phyloP scores from a whole-genome alignment of 2,797 vertebrate genomes.

The Artibeus lituratus region DNA sequence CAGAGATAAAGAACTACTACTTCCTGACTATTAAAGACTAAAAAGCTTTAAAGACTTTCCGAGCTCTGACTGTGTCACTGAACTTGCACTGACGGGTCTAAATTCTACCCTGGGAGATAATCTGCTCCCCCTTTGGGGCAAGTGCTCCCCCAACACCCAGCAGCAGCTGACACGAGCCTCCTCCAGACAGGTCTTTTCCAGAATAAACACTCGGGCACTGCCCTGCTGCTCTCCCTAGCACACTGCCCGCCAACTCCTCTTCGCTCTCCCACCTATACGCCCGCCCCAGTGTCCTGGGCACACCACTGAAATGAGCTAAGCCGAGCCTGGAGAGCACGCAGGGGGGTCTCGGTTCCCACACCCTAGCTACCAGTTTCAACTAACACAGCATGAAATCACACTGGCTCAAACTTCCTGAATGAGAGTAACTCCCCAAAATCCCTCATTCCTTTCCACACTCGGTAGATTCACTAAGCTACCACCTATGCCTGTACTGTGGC shows the following conservation, averaged over 20 bases:
- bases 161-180: background rate
- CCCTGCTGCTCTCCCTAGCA: background rate
- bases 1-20: background rate
- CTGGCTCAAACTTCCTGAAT: background rate
- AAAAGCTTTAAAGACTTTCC: background rate
- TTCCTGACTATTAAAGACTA: background rate
- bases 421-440: background rate
- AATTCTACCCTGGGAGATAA: background rate
- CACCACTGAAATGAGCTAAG: background rate
- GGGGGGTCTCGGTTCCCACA: background rate
- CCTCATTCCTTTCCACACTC: background rate
- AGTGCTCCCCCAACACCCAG: background rate
- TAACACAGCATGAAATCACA: background rate
- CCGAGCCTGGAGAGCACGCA: background rate
- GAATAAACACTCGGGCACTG: background rate
- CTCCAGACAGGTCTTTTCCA: background rate
- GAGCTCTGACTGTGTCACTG: background rate
- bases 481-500: background rate
- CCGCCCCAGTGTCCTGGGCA: background rate
- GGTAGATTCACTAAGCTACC: background rate
- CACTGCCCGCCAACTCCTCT: background rate
- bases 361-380: background rate
- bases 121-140: background rate
- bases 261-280: background rate
- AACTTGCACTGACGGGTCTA: background rate